A percentile compares a stretch with the other conserved stretches of the same genome.
These are phyloP conservation scores for Patagioenas fasciata DNA, from an alignment of 2,113 vertebrate genomes.

Conservation along the genomic window DNA sequence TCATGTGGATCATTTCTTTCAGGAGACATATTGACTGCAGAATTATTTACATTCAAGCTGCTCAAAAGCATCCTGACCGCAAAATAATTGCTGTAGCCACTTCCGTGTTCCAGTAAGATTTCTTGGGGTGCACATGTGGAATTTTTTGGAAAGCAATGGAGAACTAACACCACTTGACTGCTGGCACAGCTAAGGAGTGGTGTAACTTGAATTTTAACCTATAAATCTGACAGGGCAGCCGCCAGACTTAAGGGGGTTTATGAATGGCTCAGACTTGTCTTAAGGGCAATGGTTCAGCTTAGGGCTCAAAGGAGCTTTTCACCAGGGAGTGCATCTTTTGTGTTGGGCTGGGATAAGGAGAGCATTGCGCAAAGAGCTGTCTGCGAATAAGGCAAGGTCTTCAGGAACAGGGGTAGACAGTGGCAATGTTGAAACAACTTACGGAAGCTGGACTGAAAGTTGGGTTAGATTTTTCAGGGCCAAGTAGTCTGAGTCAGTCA, in stretches of 20 bases:
- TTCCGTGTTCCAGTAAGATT: background rate
- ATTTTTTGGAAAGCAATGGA: background rate
- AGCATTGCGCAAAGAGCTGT: background rate
- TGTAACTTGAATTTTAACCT: background rate
- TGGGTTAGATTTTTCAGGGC: background rate
- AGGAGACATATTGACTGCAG: background rate
- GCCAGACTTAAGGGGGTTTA: background rate
- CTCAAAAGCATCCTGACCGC: background rate
- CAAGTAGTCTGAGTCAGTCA: background rate
- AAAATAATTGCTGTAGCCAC: constrained; percentile 29
- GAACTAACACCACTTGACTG: background rate
- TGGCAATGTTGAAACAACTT: fast-evolving
- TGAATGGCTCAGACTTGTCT: background rate
- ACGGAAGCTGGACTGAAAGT: background rate
- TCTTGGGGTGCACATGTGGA: constrained; percentile 4
- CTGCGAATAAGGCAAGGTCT: background rate
- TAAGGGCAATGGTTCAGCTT: background rate
- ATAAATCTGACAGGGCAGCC: background rate
- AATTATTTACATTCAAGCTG: constrained; percentile 8
- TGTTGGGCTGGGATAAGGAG: background rate
- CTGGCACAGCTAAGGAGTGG: background rate
- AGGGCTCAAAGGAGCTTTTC: background rate
- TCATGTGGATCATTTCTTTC: constrained; percentile 29
- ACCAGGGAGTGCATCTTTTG: background rate
- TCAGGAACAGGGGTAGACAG: background rate